Evolutionary conservation across 2,797 vertebrate genomes (phyloP), one percentile per base, ranked within the genome.

Genomic region (Rhinella marina): DNA sequence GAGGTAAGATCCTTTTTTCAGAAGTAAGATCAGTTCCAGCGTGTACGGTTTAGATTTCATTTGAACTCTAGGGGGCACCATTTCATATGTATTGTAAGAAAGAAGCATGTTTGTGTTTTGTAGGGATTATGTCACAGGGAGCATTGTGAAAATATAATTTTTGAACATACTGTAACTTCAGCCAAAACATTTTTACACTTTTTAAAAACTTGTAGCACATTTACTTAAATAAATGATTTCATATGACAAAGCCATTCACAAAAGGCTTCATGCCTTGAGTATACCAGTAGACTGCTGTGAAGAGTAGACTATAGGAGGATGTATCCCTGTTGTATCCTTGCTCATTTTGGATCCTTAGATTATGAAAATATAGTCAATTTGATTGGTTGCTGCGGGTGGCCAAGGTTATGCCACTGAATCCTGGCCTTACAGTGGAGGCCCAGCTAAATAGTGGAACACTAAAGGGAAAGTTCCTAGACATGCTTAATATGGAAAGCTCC

Each of bases 1-100:
- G 2, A 56, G 54, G 12, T 56, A 56, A 56, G 54, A 56, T 56
- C 14, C 0, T 32, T 32, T 16, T 32, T 17, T 3, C 3, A 23
- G 11, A 9, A 14, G 41, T 50, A 50, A 48, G 14, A 19, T 2
- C 21, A n/a, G 41, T 21, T 50, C 4, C 32, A 32, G 66, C 14
- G 32, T 7, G 12, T 48, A 17, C 8, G 48, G 61, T 2, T 25
- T 19, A 19, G 41, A 52, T 66, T 64, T 61, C 11, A n/a, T 17
- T 10, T 50, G 17, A 62, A 76, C 83, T 77, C 83, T 76, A 85
- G 83, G 25, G 32, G 83, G 83, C n/a, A 48, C 56, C 41, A 85
- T 62, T 25, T 85, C 19, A 17, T 25, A 76, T 41, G 23, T 27
- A 75, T 19, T 84, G 23, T 23, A 23, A 11, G 8, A 59, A n/a